A percentile compares a stretch with the other conserved stretches of the same genome.
Evolutionary conservation across 2,797 vertebrate species (phyloP).

Genomic region (Liasis olivaceus): DNA sequence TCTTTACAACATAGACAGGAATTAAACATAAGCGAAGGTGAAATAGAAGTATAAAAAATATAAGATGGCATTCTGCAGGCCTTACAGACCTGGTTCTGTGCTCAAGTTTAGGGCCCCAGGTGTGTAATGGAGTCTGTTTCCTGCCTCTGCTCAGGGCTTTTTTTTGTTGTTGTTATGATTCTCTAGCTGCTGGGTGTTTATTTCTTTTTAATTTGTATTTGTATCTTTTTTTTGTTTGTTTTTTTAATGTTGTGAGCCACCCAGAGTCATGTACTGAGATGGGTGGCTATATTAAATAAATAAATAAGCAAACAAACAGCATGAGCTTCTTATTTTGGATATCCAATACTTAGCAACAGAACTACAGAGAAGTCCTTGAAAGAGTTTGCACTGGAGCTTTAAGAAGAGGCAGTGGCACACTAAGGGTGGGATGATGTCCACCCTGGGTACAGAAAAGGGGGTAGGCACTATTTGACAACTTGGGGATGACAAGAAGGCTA

Average conservation of each 20-base stretch:
- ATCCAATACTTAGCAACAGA: neutral
- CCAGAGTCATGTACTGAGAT: neutral
- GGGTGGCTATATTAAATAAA: neutral
- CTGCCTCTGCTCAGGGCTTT: no score
- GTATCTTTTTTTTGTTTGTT: neutral
- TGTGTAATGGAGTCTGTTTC: no score
- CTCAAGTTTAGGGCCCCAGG: no score
- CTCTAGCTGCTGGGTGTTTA: neutral
- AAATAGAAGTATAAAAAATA: no score
- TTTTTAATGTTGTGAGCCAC: neutral
- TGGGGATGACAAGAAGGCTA: neutral
- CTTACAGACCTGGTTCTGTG: no score
- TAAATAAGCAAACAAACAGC: neutral
- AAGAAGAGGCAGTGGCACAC: neutral
- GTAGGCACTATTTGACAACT: neutral
- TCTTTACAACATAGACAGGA: no score
- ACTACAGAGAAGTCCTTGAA: neutral
- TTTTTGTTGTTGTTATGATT: no score
- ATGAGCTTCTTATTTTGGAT: neutral
- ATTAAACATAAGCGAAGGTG: no score
- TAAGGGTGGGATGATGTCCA: neutral
- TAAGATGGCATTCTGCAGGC: no score
- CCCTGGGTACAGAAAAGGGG: neutral
- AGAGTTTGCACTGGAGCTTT: neutral
- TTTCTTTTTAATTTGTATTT: neutral